Evolutionary conservation across 2,797 vertebrate genomes (phyloP).

Genomic region (Parauchenoglanis punctatus): DNA sequence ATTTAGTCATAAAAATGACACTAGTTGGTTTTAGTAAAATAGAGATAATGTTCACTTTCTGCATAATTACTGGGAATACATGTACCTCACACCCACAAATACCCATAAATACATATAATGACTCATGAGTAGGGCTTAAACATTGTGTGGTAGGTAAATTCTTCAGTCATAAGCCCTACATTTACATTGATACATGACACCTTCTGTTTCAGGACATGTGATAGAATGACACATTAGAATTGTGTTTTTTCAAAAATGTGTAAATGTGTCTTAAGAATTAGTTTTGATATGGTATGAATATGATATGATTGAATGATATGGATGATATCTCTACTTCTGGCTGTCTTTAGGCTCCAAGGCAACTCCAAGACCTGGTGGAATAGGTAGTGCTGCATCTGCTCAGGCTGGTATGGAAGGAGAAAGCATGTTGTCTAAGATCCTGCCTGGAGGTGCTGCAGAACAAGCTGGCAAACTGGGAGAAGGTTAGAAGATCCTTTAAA

Average conservation of each 20-base stretch:
- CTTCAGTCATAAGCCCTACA: background rate
- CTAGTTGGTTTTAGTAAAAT: background rate
- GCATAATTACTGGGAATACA: background rate
- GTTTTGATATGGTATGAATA: background rate
- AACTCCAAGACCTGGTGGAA: constrained; percentile 77
- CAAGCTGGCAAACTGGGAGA: constrained; percentile 98
- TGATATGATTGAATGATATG: too few species aligned
- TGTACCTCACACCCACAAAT: background rate
- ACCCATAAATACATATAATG: background rate
- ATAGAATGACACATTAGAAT: background rate
- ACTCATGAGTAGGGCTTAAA: background rate
- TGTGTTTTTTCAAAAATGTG: background rate
- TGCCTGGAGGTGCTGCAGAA: constrained; percentile 92
- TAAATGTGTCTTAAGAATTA: background rate
- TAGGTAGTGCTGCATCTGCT: constrained; percentile 77
- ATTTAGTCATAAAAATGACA: background rate
- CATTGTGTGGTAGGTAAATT: background rate
- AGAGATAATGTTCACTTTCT: background rate
- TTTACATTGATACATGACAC: background rate
- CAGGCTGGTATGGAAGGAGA: constrained; percentile 88
- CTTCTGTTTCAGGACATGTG: background rate
- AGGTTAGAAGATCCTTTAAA: constrained; percentile 72
- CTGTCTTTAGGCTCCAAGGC: constrained; percentile 80
- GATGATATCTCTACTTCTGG: background rate
- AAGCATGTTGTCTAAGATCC: constrained; percentile 91